These are phyloP conservation scores for Danio choprae DNA, from an alignment of 2,797 vertebrate species.

Conservation along the genomic window DNA sequence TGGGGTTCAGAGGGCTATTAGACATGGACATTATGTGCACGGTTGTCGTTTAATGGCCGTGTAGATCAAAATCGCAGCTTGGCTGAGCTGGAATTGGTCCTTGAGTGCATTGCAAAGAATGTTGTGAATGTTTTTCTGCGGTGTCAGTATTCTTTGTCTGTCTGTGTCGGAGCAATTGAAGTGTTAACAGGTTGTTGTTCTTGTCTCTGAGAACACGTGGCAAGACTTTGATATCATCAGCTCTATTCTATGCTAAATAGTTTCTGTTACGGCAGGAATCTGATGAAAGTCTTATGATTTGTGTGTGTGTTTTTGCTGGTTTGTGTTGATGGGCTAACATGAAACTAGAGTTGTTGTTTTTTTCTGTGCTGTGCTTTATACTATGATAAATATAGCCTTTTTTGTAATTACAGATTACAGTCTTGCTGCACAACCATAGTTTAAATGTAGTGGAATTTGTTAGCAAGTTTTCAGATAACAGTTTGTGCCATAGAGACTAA, in stretches of 20 bases:
- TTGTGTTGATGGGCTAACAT: not conserved
- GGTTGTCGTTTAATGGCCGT: conserved; percentile 58
- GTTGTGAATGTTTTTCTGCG: conserved; percentile 41
- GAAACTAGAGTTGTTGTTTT: not conserved
- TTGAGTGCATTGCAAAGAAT: conserved; percentile 41
- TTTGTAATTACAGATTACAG: not conserved
- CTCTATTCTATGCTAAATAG: conserved; percentile 15
- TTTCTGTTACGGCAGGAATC: conserved; percentile 36
- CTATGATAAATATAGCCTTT: not conserved
- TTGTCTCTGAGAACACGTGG: conserved; percentile 7
- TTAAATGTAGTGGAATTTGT: not conserved
- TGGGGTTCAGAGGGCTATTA: conserved; percentile 52
- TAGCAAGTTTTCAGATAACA: not conserved
- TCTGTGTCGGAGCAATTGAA: conserved; percentile 35
- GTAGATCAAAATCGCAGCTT: conserved; percentile 53
- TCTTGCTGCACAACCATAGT: not conserved
- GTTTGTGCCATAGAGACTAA: not conserved
- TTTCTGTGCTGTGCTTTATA: not conserved
- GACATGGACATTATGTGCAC: conserved; percentile 55
- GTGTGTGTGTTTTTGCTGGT: not conserved
- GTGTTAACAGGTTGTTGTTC: conserved; percentile 29
- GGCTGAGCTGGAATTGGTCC: conserved; percentile 51
- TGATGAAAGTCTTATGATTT: not conserved
- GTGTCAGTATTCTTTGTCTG: conserved; percentile 42
- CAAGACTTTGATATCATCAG: conserved; percentile 40